phyloP scores from a whole-genome alignment of 2,113 vertebrate species.

The Mellivora capensis region DNA sequence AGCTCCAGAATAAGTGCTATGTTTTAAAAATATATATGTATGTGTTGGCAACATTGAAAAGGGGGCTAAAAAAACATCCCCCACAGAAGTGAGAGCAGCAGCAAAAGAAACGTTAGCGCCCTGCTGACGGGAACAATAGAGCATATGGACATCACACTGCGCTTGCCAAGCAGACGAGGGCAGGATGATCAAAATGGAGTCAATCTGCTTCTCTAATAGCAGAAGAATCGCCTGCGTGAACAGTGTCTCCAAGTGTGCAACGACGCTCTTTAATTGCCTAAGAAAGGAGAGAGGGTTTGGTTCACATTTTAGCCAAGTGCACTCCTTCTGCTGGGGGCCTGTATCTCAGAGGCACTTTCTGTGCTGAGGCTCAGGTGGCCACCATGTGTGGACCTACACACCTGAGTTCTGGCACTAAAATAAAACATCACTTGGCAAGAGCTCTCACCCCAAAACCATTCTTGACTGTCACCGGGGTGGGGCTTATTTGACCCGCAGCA shows the following conservation, averaged over 20 bases:
- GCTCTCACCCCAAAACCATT: background rate
- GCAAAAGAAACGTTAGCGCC: constrained; percentile 74
- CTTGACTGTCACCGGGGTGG: background rate
- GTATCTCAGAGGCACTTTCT: background rate
- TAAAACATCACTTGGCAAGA: background rate
- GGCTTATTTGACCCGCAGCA: background rate
- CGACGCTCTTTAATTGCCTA: constrained; percentile 41
- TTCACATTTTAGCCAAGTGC: constrained; percentile 22
- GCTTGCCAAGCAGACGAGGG: constrained; percentile 66
- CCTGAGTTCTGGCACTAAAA: background rate
- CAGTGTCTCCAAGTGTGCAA: constrained; percentile 47
- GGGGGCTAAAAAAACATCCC: constrained; percentile 74
- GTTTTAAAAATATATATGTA: constrained; percentile 81
- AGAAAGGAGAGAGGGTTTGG: constrained; percentile 39
- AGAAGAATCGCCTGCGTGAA: constrained; percentile 53
- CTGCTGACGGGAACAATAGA: constrained; percentile 76
- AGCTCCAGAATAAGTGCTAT: constrained; percentile 81
- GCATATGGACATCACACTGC: constrained; percentile 68
- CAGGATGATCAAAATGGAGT: constrained; percentile 64
- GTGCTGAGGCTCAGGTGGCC: background rate
- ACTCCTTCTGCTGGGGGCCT: background rate
- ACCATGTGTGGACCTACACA: background rate
- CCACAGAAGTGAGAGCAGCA: constrained; percentile 71
- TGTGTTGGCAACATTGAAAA: constrained; percentile 81
- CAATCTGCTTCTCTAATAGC: constrained; percentile 68